phyloP scores from a whole-genome alignment of 2,113 vertebrate genomes.

The Platichthys flesus region DNA sequence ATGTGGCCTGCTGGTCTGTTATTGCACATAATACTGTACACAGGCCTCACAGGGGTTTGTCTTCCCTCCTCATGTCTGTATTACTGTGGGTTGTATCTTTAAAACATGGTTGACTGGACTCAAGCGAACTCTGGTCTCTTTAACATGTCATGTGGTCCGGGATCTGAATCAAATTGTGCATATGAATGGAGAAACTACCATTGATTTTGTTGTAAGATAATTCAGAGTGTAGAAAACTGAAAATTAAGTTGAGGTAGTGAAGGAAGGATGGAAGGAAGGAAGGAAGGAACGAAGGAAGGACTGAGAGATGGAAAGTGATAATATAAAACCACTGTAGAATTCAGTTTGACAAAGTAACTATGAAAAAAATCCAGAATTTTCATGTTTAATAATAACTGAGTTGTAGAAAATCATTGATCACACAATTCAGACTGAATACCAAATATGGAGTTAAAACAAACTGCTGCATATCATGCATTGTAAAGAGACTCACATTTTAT shows the following conservation, averaged over 20 bases:
- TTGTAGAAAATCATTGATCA: too few relatives aligned
- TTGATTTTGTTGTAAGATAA: not conserved
- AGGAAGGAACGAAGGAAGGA: too few relatives aligned
- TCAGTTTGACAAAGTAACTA: not conserved
- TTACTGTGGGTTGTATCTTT: too few relatives aligned
- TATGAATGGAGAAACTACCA: not conserved
- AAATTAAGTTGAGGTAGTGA: not conserved
- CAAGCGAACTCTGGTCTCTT: too few relatives aligned
- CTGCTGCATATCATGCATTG: too few relatives aligned
- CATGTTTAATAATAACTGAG: not conserved
- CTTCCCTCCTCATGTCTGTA: not conserved
- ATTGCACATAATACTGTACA: too few relatives aligned
- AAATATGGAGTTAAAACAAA: too few relatives aligned
- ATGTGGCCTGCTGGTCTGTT: too few relatives aligned
- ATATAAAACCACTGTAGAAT: not conserved
- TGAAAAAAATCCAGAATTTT: not conserved
- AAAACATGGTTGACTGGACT: too few relatives aligned
- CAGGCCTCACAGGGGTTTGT: too few relatives aligned
- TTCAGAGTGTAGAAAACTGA: not conserved
- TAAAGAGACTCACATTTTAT: not conserved
- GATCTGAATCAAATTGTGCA: not conserved
- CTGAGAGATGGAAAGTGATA: not conserved
- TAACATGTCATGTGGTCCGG: not conserved
- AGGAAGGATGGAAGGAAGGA: too few relatives aligned
- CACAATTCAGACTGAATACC: too few relatives aligned